phyloP scores from a whole-genome alignment of 2,797 vertebrate species.

The Mionectes olivaceus region DNA sequence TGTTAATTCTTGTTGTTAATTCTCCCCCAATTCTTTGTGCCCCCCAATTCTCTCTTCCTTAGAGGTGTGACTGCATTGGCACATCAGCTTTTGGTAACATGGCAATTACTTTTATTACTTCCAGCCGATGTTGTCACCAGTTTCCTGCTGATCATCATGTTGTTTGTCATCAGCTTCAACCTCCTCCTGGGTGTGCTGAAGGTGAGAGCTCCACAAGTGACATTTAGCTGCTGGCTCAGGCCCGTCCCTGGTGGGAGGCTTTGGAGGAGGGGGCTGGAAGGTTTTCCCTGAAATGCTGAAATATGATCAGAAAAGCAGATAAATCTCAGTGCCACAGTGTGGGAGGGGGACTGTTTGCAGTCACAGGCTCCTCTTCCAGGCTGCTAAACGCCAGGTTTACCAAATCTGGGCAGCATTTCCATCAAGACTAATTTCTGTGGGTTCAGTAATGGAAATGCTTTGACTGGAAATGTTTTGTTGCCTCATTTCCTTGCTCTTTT shows the following conservation, averaged over 20 bases:
- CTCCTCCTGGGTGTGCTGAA: slow-evolving; percentile 77
- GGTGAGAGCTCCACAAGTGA: slow-evolving; percentile 39
- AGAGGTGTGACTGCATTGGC: background rate
- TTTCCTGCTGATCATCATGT: slow-evolving; percentile 77
- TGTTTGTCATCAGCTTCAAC: slow-evolving; percentile 79
- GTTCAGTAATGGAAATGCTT: background rate
- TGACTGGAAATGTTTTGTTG: background rate
- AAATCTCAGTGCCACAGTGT: no score
- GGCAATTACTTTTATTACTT: background rate
- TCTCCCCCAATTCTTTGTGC: background rate
- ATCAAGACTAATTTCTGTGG: background rate
- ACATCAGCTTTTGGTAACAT: background rate
- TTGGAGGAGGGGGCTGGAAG: background rate
- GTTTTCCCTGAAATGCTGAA: background rate
- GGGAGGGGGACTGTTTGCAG: background rate
- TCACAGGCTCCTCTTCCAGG: background rate
- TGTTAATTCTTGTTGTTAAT: background rate
- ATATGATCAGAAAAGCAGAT: background rate
- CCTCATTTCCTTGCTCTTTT: background rate
- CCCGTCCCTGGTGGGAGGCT: background rate
- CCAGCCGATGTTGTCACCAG: slow-evolving; percentile 79
- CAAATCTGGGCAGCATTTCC: background rate
- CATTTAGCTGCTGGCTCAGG: background rate
- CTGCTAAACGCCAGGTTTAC: background rate
- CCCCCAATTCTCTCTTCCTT: background rate